Evolutionary conservation across 2,797 vertebrate genomes (phyloP).

Genomic region (Rhabdophis nuchalis): DNA sequence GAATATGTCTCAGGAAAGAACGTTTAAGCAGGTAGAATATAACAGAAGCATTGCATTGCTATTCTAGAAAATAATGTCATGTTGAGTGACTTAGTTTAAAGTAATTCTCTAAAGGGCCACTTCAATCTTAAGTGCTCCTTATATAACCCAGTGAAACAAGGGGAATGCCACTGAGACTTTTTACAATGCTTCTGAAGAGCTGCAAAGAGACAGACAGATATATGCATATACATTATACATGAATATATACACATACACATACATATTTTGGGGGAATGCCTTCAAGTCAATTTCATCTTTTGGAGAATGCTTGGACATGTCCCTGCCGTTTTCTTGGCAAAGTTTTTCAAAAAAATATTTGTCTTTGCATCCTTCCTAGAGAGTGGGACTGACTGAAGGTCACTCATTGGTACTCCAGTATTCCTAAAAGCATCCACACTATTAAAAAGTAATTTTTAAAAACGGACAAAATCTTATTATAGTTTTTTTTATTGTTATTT

Average conservation of each 20-base stretch:
- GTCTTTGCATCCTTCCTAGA: not conserved
- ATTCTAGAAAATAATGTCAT: slow-evolving; percentile 30
- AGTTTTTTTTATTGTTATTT: not conserved
- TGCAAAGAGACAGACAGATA: slow-evolving; percentile 31
- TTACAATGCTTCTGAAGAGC: slow-evolving; percentile 37
- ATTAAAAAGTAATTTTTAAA: not conserved
- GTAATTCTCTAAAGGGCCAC: slow-evolving; percentile 22
- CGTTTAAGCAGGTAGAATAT: slow-evolving; percentile 17
- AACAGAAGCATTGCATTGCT: not conserved
- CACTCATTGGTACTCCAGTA: not conserved
- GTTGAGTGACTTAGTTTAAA: slow-evolving; percentile 33
- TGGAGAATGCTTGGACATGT: not conserved
- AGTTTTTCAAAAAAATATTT: not conserved
- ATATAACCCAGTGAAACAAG: slow-evolving; percentile 49
- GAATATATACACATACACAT: slow-evolving; percentile 22
- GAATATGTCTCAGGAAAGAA: not conserved
- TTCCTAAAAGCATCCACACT: not conserved
- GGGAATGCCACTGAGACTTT: slow-evolving; percentile 36
- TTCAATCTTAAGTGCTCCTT: slow-evolving; percentile 53
- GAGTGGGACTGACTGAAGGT: not conserved
- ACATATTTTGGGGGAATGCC: not conserved
- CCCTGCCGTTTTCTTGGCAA: not conserved
- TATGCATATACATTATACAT: slow-evolving; percentile 28
- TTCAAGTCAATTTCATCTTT: not conserved
- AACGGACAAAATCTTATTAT: not conserved